Base-by-base conservation (phyloP, 2,888 invertebrate species). In the Ephialtes manifestator region DNA sequence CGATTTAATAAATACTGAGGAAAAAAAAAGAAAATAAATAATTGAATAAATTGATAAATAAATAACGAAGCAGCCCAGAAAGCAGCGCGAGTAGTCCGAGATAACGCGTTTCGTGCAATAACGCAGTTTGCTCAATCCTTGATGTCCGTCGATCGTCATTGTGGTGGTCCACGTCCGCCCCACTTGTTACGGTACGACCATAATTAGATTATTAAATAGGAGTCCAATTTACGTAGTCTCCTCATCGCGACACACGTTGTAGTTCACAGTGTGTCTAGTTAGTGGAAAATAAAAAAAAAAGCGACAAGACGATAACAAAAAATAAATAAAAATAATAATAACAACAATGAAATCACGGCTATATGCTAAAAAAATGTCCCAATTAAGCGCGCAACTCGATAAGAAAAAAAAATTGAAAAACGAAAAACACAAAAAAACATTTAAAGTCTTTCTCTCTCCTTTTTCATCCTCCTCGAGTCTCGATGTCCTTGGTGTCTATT, bases 101-200 rank as follows among this genome's bases (percentile, higher is more conserved):
- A 91, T 91, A 89, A 91, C 89, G 90, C 92, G 92, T 92, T 93
- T 90, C 90, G 91, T 92, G 93, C 93, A 92, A 92, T 92, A 93
- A 93, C 82, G 82, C 91, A 92, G 90, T 93, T 93, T 92, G 92
- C 93, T 94, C 93, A 92, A 94, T 92, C 90, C 92, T 93, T 90
- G 92, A 90, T 92, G 92, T 93, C 91, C 92, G 92, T 94, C 91
- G 92, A 92, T 92, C 91, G 81, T 84, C 72, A 68, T 60, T 77
- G 60, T 81, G 35, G 76, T 82, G 76, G 77, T 77, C 71, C 82
- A 65, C 67, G 72, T 84, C 92, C 92, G 92, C 92, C 60, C 89
- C 90, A 88, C 85, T 91, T 91, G 83, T 65, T 70, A 82, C 71
- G 81, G 65, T 71, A 77, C 92, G 91, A 91, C 80, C 84, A 90